Conservation (phyloP, 2,113 vertebrate genomes). For the Pelecanus crispus region DNA sequence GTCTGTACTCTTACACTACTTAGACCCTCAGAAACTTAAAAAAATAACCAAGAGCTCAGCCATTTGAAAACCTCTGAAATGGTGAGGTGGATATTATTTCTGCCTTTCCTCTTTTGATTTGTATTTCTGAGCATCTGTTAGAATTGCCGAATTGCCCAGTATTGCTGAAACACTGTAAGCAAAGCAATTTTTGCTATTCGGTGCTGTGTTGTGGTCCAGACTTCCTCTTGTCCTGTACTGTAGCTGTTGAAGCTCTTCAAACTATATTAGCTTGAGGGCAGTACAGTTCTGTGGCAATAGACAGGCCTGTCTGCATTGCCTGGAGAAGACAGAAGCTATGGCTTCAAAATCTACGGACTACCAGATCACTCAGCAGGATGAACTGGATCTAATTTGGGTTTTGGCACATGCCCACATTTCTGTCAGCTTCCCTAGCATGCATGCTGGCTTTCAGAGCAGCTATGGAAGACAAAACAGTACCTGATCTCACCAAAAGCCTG, state of each 20-base stretch:
- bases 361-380: not conserved
- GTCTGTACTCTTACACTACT: not conserved
- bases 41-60: not conserved
- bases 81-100: not conserved
- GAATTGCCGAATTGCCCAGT: not conserved
- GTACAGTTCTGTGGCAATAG: not conserved
- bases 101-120: not conserved
- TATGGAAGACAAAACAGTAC: not conserved
- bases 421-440: not conserved
- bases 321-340: not conserved
- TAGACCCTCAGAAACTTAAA: not conserved
- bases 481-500: not conserved
- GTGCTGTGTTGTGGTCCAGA: not conserved
- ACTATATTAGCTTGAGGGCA: not conserved
- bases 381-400: not conserved
- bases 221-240: not conserved
- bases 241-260: not conserved
- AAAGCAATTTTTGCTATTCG: not conserved
- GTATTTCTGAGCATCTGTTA: not conserved
- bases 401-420: not conserved
- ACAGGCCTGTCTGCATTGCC: not conserved
- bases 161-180: not conserved
- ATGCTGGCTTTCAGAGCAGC: not conserved
- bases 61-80: not conserved
- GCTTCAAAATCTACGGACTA: not conserved